Percentiles rank a stretch among this genome's conserved stretches.
Conservation (phyloP, 2,888 invertebrate genomes). For the Chesias legatella region DNA sequence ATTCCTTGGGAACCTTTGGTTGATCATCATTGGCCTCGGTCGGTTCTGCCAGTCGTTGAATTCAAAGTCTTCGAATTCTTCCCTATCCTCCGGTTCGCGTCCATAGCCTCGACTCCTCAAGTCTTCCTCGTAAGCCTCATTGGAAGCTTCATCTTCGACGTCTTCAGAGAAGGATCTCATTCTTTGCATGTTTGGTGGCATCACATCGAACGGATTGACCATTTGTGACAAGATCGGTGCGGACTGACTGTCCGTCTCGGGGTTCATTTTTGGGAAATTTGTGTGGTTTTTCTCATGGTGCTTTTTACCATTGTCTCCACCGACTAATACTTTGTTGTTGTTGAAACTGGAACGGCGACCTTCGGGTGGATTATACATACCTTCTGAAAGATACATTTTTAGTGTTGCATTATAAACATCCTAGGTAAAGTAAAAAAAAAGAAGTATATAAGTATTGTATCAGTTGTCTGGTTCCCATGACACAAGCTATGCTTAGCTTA, state of each 20-base stretch:
- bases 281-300: constrained; percentile 42
- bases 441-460: no score
- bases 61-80: constrained; percentile 34
- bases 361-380: constrained; percentile 68
- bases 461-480: no score
- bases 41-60: constrained; percentile 39
- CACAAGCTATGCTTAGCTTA: no score
- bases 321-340: constrained; percentile 71
- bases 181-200: constrained; percentile 49
- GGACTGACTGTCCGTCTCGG: constrained; percentile 39
- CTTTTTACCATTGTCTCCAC: constrained; percentile 56
- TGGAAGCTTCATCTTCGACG: constrained; percentile 35
- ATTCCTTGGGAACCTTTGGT: constrained; percentile 62
- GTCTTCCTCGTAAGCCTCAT: constrained; percentile 54
- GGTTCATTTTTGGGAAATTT: constrained; percentile 50
- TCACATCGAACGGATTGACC: constrained; percentile 61
- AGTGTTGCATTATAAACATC: no score
- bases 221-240: constrained; percentile 50
- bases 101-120: constrained; percentile 43
- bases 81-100: constrained; percentile 4
- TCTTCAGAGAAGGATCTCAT: constrained; percentile 25
- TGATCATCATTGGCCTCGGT: constrained; percentile 43
- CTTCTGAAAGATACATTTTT: constrained; percentile 54
- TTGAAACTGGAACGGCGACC: constrained; percentile 70
- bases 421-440: no score